These are phyloP conservation scores for Drosophila serrata DNA, from an alignment of 1,140 invertebrate species.

Conservation along the genomic window DNA sequence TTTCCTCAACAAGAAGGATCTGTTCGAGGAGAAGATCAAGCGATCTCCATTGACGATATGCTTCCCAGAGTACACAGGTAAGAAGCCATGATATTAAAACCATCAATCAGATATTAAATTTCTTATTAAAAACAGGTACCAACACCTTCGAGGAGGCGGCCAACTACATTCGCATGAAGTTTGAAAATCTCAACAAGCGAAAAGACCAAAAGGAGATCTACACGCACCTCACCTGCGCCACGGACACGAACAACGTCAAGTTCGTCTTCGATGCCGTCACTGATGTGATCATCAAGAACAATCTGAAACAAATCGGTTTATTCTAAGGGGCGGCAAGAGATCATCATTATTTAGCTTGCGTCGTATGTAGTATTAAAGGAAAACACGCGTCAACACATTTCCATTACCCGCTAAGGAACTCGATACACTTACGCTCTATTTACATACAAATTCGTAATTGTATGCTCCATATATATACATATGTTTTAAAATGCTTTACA, in stretches of 20 bases:
- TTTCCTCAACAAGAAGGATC: slow-evolving; percentile 98
- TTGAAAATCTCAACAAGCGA: slow-evolving; percentile 94
- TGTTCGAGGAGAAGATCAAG: slow-evolving; percentile 97
- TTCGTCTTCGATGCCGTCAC: slow-evolving; percentile 97
- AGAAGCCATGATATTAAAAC: background rate
- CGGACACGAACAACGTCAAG: slow-evolving; percentile 96
- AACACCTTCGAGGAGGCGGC: slow-evolving; percentile 95
- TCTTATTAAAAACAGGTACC: slow-evolving; percentile 86
- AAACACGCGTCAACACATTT: slow-evolving; percentile 66
- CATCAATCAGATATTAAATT: background rate
- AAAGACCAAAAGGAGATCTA: slow-evolving; percentile 96
- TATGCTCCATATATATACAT: slow-evolving; percentile 53
- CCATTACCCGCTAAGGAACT: slow-evolving; percentile 69
- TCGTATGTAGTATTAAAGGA: slow-evolving; percentile 73
- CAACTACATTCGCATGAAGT: slow-evolving; percentile 95
- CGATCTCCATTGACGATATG: slow-evolving; percentile 97
- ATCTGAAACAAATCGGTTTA: slow-evolving; percentile 95
- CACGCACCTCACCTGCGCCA: slow-evolving; percentile 96
- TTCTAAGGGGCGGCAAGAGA: slow-evolving; percentile 74
- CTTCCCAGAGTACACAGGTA: slow-evolving; percentile 97
- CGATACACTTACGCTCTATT: slow-evolving; percentile 41
- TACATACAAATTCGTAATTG: slow-evolving; percentile 33
- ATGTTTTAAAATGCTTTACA: slow-evolving; percentile 64
- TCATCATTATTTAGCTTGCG: slow-evolving; percentile 54
- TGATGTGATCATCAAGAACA: slow-evolving; percentile 97